Evolutionary conservation across 2,113 vertebrate species (phyloP).

Genomic region (Eira barbara): DNA sequence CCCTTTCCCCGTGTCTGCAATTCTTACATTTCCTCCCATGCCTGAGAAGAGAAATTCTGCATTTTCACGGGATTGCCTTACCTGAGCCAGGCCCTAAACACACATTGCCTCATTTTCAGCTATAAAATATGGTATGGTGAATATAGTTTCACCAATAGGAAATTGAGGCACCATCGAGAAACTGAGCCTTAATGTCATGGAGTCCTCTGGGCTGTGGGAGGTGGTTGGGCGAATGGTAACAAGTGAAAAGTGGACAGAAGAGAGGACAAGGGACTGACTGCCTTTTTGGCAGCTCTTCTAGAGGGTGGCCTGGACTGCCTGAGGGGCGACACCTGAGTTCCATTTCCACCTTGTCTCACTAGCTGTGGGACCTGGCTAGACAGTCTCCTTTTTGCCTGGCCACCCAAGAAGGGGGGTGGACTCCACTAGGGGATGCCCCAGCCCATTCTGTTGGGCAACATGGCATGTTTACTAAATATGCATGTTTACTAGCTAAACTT

Average conservation of each 20-base stretch:
- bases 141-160: not conserved
- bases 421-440: conserved; percentile 81
- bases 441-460: conserved; percentile 76
- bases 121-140: not conserved
- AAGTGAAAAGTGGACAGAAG: not conserved
- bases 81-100: not conserved
- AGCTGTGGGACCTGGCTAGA: not conserved
- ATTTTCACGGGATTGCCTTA: not conserved
- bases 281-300: not conserved
- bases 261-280: not conserved
- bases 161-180: not conserved
- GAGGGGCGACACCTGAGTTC: not conserved
- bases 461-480: conserved; percentile 73
- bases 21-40: not conserved
- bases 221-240: not conserved
- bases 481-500: conserved; percentile 59
- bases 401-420: conserved; percentile 86
- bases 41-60: not conserved
- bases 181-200: no score
- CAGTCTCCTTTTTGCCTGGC: conserved; percentile 44
- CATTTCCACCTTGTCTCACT: not conserved
- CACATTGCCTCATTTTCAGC: not conserved
- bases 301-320: no score
- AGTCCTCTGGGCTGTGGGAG: not conserved
- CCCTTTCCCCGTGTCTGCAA: not conserved